Conservation (phyloP, 2,888 invertebrate species). For the Caprella mutica region DNA sequence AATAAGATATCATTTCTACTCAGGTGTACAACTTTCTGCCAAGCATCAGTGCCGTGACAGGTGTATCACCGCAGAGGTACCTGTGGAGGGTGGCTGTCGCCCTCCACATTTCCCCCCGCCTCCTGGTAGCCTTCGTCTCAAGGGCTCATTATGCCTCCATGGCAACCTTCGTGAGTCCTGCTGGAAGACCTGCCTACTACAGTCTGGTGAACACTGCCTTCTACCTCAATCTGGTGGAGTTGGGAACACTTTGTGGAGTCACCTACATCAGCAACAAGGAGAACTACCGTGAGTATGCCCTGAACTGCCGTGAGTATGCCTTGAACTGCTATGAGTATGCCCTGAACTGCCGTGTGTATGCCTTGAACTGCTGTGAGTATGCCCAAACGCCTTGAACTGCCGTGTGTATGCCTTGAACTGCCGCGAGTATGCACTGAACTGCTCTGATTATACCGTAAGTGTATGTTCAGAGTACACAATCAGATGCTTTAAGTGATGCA, state of each 20-base stretch:
- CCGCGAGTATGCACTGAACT: neutral
- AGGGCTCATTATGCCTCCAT: constrained; percentile 53
- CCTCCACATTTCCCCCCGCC: constrained; percentile 78
- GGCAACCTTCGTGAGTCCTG: constrained; percentile 40
- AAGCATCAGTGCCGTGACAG: constrained; percentile 90
- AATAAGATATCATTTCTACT: constrained; percentile 34
- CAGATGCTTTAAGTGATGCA: no score
- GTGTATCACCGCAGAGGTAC: constrained; percentile 81
- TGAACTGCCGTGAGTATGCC: no score
- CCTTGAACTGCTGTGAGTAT: neutral
- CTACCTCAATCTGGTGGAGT: constrained; percentile 72
- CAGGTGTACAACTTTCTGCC: constrained; percentile 90
- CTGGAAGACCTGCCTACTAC: constrained; percentile 42
- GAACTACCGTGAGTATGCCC: constrained; percentile 74
- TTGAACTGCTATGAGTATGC: no score
- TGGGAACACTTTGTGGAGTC: constrained; percentile 75
- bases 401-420: neutral
- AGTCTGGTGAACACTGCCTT: constrained; percentile 45
- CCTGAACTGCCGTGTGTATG: neutral
- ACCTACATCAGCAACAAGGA: constrained; percentile 88
- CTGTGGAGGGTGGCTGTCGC: constrained; percentile 86
- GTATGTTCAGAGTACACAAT: no score
- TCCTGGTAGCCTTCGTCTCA: constrained; percentile 76
- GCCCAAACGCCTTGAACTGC: neutral
- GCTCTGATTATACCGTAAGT: no score